phyloP scores from a whole-genome alignment of 2,113 vertebrate species.

The Sceloporus undulatus region DNA sequence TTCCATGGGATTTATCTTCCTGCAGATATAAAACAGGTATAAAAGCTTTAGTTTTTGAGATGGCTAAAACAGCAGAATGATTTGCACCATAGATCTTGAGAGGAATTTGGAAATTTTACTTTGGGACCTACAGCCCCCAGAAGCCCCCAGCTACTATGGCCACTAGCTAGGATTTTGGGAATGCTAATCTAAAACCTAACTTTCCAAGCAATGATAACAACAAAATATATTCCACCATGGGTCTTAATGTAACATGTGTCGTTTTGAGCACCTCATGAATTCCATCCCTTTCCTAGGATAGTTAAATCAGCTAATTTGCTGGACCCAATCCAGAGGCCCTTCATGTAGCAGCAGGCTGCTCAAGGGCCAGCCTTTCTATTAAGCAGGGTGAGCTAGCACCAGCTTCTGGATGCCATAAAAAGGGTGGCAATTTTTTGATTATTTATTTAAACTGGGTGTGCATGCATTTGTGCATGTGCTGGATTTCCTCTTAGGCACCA shows the following conservation, averaged over 20 bases:
- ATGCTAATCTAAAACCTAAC: too few species aligned
- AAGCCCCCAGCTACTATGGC: too few species aligned
- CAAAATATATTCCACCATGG: not conserved
- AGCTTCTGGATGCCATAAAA: not conserved
- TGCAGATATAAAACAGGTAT: not conserved
- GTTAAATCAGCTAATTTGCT: not conserved
- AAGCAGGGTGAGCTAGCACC: not conserved
- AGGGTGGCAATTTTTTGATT: not conserved
- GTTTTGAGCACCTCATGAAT: not conserved
- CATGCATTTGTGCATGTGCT: not conserved
- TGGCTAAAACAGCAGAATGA: not conserved
- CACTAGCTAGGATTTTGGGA: too few species aligned
- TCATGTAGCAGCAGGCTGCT: not conserved
- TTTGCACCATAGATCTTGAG: not conserved
- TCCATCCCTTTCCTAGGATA: not conserved
- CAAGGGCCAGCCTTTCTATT: not conserved
- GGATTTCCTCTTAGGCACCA: not conserved
- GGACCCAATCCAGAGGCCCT: not conserved
- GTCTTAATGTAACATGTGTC: not conserved
- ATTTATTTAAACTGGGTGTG: not conserved
- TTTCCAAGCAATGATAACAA: not conserved
- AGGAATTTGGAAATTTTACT: too few species aligned
- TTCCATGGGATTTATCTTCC: not conserved
- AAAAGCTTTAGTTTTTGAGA: not conserved
- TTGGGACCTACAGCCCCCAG: too few species aligned